Evolutionary conservation across 2,113 vertebrate genomes (phyloP), one percentile per base, ranked within the genome.

Genomic region (Saguinus midas): DNA sequence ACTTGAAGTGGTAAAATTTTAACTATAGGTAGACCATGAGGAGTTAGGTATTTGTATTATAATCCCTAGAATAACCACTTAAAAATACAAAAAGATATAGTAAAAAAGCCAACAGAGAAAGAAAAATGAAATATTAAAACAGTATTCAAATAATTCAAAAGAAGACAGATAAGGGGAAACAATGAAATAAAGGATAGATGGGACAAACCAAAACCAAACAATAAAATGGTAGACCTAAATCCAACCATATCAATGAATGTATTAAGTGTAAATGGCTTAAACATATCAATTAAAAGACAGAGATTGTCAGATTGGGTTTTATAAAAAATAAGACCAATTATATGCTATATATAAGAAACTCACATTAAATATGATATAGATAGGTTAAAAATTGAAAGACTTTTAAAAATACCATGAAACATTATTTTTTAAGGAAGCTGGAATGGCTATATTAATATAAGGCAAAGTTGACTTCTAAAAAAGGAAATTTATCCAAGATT

Each of bases 251-350:
- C 48, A 81, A 86, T 3, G 75, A 73, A 57, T 50, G 27, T 14
- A 92, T 85, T 91, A 79, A 64, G 29, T 37, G 17, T 88, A 80
- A 89, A 91, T 88, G 27, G 48, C 79, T 79, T 88, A 95, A 89
- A 78, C 20, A 55, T 43, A 64, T 8, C 14, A 89, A 10, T 58
- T 84, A 73, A 86, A 95, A 73, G 29, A 81, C 40, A 87, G 8
- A 95, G n/a, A 55, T 61, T 82, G 12, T 89, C 43, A 83, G 40
- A 29, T 72, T 94, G 32, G 27, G 79, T 40, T 84, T 43, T 78
- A 40, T 35, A 0, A 18, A 78, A 93, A 64, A 80, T 73, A 43
- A 87, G 68, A 29, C 1, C 48, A 79, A 61, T 27, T n/a, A 6
- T 40, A 72, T 32, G 20, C 73, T 89, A 25, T 75, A 45, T 52